A percentile compares a stretch with the other conserved stretches of the same genome.
These are phyloP conservation scores for Lydus trimaculatus DNA, from an alignment of 2,888 invertebrate species.

Conservation along the genomic window DNA sequence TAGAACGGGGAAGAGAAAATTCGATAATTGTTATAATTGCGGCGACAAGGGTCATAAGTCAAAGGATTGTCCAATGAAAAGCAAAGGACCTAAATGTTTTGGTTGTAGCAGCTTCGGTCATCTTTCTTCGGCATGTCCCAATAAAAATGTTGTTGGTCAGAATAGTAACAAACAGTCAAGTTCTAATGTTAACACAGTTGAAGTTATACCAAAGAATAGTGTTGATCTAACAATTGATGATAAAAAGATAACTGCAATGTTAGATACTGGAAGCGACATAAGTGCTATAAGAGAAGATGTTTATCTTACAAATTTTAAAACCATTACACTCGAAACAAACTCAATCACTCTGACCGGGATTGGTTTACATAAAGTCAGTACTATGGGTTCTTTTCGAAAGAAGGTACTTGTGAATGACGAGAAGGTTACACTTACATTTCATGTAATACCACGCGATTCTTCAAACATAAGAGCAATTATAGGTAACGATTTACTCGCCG, in stretches of 20 bases:
- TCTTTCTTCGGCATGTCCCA: conserved; percentile 25
- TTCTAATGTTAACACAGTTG: conserved; percentile 18
- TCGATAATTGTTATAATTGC: conserved; percentile 21
- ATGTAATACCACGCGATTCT: too few relatives aligned
- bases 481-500: too few relatives aligned
- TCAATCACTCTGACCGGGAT: too few relatives aligned
- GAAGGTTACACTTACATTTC: too few relatives aligned
- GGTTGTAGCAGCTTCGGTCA: conserved; percentile 35
- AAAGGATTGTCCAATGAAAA: conserved; percentile 22
- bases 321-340: conserved; percentile 4
- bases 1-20: conserved; percentile 1
- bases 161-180: not conserved
- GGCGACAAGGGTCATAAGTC: conserved; percentile 27
- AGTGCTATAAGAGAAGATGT: conserved; percentile 31
- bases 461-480: too few relatives aligned
- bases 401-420: too few relatives aligned
- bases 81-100: conserved; percentile 36
- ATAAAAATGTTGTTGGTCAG: not conserved
- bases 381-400: too few relatives aligned
- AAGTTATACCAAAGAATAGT: conserved; percentile 18
- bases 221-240: conserved; percentile 20
- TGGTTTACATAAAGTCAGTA: too few relatives aligned
- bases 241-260: conserved; percentile 19
- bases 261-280: conserved; percentile 35
- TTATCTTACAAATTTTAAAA: conserved; percentile 20